These are phyloP conservation scores for Acanthurus leucopareius DNA, from an alignment of 2,797 vertebrate species.

Conservation along the genomic window DNA sequence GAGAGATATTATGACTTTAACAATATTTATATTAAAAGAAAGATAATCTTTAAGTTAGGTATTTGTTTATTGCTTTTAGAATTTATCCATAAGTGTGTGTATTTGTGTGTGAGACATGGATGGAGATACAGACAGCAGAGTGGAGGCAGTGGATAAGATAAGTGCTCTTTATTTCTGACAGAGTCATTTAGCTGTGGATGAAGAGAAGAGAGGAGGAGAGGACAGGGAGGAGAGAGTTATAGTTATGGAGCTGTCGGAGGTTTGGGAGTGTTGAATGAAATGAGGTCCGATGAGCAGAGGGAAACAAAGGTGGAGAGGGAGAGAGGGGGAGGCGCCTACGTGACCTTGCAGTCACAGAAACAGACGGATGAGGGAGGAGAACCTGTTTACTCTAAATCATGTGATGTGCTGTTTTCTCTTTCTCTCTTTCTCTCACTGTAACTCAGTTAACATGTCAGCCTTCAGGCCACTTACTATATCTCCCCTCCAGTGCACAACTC, in stretches of 20 bases:
- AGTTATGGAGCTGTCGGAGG: slow-evolving; percentile 84
- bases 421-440: slow-evolving; percentile 36
- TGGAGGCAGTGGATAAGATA: slow-evolving; percentile 83
- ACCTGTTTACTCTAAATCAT: slow-evolving; percentile 73
- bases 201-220: slow-evolving; percentile 78
- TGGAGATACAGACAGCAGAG: slow-evolving; percentile 65
- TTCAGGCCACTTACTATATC: slow-evolving; percentile 46
- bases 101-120: slow-evolving; percentile 52
- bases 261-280: slow-evolving; percentile 81
- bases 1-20: slow-evolving; percentile 15
- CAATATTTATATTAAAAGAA: slow-evolving; percentile 13
- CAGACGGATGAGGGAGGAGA: slow-evolving; percentile 65
- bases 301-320: slow-evolving; percentile 73
- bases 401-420: slow-evolving; percentile 34
- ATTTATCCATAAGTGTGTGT: slow-evolving; percentile 24
- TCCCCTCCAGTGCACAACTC: slow-evolving; percentile 31
- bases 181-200: slow-evolving; percentile 84
- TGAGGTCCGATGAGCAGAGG: slow-evolving; percentile 70
- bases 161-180: slow-evolving; percentile 86
- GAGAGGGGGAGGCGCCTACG: slow-evolving; percentile 38
- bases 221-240: slow-evolving; percentile 79
- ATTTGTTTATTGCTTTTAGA: slow-evolving; percentile 13
- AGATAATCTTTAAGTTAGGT: not conserved
- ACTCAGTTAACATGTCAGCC: slow-evolving; percentile 66
- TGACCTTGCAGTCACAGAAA: slow-evolving; percentile 78